These are phyloP conservation scores for Petrophora chlorosata DNA, from an alignment of 2,888 invertebrate species.

Conservation along the genomic window DNA sequence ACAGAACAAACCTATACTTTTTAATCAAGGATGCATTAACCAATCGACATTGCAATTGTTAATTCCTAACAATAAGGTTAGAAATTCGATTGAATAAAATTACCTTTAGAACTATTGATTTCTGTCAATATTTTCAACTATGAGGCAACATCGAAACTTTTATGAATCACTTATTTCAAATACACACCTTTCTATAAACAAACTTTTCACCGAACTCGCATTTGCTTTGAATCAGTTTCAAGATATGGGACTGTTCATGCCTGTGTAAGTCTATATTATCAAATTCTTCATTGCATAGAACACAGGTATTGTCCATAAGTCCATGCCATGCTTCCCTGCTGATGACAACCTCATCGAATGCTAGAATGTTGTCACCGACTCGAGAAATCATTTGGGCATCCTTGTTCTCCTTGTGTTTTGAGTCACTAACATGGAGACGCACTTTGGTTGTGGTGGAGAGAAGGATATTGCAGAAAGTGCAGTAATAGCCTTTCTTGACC, in stretches of 20 bases:
- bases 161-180: slow-evolving; percentile 1
- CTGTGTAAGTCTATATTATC: slow-evolving; percentile 45
- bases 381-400: slow-evolving; percentile 13
- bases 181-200: slow-evolving; percentile 54
- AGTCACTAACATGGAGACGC: slow-evolving; percentile 19
- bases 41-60: too few species aligned
- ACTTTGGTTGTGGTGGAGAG: slow-evolving; percentile 32
- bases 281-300: slow-evolving; percentile 55
- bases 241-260: slow-evolving; percentile 41
- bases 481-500: slow-evolving; percentile 46
- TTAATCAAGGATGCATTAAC: too few species aligned
- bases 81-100: too few species aligned
- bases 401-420: slow-evolving; percentile 22
- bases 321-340: slow-evolving; percentile 55
- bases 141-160: too few species aligned
- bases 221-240: slow-evolving; percentile 54
- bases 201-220: slow-evolving; percentile 41
- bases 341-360: slow-evolving; percentile 34
- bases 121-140: too few species aligned
- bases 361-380: slow-evolving; percentile 15
- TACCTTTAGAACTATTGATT: too few species aligned
- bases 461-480: slow-evolving; percentile 28
- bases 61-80: too few species aligned
- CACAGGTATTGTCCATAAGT: slow-evolving; percentile 49
- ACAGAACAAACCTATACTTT: too few species aligned